Conservation (phyloP, 2,113 vertebrate genomes). For the Hiodon tergisus region DNA sequence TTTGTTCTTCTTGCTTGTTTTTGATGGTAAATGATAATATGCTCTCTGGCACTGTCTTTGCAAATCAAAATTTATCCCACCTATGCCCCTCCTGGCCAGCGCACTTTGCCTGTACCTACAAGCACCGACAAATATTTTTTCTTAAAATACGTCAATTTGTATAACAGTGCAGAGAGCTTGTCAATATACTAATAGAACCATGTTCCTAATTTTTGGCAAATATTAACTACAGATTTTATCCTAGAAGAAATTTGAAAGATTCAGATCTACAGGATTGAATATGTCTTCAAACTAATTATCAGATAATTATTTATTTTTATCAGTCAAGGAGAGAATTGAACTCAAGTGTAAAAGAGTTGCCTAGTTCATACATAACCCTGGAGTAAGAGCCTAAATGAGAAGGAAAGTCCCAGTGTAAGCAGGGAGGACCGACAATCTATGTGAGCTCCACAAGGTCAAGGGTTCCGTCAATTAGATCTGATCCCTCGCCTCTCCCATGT, state of each 20-base stretch:
- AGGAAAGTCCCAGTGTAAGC: not conserved
- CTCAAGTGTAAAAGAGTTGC: not conserved
- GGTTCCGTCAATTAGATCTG: constrained; percentile 3
- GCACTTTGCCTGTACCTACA: not conserved
- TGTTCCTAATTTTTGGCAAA: not conserved
- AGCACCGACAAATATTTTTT: no score
- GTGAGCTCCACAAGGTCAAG: not conserved
- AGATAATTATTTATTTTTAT: not conserved
- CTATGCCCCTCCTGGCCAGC: no score
- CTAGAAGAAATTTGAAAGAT: not conserved
- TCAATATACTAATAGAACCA: not conserved
- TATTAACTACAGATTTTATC: not conserved
- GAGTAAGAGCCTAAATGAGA: not conserved
- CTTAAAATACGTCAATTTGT: not conserved
- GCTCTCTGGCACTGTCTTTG: not conserved
- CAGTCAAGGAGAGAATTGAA: not conserved
- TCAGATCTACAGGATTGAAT: not conserved
- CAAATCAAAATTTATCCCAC: no score
- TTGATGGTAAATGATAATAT: not conserved
- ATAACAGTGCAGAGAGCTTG: not conserved
- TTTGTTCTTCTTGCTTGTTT: not conserved
- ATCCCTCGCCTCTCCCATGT: constrained; percentile 9
- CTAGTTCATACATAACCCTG: no score
- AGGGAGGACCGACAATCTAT: constrained; percentile 4
- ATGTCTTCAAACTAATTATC: not conserved